phyloP scores from a whole-genome alignment of 2,888 invertebrate genomes.

The Tenthredo scrophulariae region DNA sequence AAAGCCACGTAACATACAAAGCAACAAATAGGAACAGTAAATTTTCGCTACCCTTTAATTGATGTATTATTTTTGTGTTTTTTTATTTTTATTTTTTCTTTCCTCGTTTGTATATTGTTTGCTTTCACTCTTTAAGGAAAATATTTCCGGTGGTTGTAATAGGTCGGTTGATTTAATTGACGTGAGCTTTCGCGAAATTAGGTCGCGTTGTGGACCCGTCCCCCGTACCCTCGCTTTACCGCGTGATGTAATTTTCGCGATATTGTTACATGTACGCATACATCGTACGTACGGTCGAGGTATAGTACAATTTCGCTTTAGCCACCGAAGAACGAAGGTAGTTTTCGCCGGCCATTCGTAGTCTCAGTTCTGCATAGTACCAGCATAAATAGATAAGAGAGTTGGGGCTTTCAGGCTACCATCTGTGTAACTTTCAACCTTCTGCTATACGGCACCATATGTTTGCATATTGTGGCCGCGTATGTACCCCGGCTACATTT shows the following conservation, averaged over 20 bases:
- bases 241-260: slow-evolving; percentile 40
- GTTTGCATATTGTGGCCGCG: slow-evolving; percentile 31
- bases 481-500: not conserved
- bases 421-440: slow-evolving; percentile 41
- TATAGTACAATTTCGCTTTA: not conserved
- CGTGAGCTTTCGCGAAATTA: slow-evolving; percentile 37
- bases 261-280: slow-evolving; percentile 10
- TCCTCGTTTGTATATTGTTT: not conserved
- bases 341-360: slow-evolving; percentile 30
- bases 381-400: slow-evolving; percentile 49
- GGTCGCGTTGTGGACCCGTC: not conserved
- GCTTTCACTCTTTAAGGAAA: not conserved
- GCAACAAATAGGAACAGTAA: not conserved
- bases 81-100: not conserved
- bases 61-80: not conserved
- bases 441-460: not conserved
- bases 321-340: not conserved
- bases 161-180: slow-evolving; percentile 26
- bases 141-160: not conserved
- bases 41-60: slow-evolving; percentile 11
- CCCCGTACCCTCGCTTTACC: not conserved
- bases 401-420: slow-evolving; percentile 39
- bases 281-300: not conserved
- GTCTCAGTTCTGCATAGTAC: not conserved
- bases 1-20: not conserved